phyloP scores from a whole-genome alignment of 2,888 invertebrate genomes.

The Drosophila nigritarsus region DNA sequence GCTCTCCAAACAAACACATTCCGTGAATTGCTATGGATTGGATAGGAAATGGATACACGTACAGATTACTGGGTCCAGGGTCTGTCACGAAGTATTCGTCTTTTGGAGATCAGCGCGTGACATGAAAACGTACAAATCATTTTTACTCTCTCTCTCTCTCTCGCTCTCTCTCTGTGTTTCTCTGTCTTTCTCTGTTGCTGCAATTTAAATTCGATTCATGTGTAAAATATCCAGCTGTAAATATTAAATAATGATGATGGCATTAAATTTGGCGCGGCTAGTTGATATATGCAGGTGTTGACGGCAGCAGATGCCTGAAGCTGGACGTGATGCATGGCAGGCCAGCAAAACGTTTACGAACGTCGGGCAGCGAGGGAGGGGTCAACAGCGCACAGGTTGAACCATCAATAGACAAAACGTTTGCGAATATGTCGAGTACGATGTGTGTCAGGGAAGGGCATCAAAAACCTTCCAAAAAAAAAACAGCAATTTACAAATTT shows the following conservation, averaged over 20 bases:
- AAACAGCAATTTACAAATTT: constrained; percentile 1
- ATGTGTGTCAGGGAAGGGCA: not conserved
- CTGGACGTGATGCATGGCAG: not conserved
- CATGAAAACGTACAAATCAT: not conserved
- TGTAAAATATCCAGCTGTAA: constrained; percentile 15
- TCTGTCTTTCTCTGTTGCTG: not conserved
- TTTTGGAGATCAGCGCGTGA: constrained; percentile 6
- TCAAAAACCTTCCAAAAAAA: not conserved
- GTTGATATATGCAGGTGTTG: constrained; percentile 1
- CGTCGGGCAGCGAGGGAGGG: not conserved
- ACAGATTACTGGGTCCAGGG: not conserved
- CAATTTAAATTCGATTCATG: not conserved
- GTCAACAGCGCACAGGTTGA: not conserved
- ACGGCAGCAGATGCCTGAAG: not conserved
- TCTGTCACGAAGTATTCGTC: not conserved
- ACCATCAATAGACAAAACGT: too few relatives aligned
- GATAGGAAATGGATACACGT: constrained; percentile 16
- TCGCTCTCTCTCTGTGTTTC: not conserved
- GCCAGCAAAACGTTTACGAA: not conserved
- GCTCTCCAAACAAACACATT: constrained; percentile 1
- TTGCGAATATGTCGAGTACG: not conserved
- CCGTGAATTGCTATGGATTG: constrained; percentile 17
- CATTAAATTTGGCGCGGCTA: constrained; percentile 4
- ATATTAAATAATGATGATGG: not conserved
- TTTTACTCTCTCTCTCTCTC: not conserved